Conservation (phyloP, 2,797 vertebrate genomes). For the Euphonia xanthogaster region DNA sequence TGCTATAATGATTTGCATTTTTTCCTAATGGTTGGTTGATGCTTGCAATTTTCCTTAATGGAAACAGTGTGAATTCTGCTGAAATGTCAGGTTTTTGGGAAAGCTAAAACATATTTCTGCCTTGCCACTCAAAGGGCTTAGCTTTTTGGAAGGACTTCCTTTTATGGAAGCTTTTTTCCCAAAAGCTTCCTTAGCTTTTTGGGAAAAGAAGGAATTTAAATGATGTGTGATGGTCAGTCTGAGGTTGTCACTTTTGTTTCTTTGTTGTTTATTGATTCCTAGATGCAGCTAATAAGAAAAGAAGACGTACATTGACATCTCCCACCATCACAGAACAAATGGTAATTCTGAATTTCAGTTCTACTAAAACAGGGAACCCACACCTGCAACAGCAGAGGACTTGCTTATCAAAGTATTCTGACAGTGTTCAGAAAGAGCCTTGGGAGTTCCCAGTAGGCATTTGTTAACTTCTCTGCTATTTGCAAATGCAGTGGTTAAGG, state of each 20-base stretch:
- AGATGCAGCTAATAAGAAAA: constrained; percentile 44
- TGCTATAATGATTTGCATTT: background rate
- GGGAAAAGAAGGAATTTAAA: background rate
- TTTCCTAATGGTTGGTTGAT: background rate
- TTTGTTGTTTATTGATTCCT: constrained; percentile 9
- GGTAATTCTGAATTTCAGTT: constrained; percentile 44
- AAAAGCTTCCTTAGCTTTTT: background rate
- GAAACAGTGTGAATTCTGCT: background rate
- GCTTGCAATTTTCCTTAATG: background rate
- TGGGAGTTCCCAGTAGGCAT: background rate
- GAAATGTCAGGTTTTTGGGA: background rate
- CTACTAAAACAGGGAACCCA: background rate
- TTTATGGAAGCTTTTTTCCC: too few species aligned
- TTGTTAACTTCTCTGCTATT: background rate
- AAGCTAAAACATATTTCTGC: background rate
- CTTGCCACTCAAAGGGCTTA: background rate
- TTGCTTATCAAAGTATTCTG: background rate
- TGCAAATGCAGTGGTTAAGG: background rate
- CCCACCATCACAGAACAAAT: background rate
- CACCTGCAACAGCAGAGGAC: background rate
- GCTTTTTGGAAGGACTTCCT: too few species aligned
- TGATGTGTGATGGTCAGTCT: background rate
- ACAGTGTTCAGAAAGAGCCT: background rate
- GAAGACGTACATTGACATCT: background rate
- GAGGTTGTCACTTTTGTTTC: background rate